phyloP scores from a whole-genome alignment of 2,797 vertebrate genomes.

The Cryptoprocta ferox region DNA sequence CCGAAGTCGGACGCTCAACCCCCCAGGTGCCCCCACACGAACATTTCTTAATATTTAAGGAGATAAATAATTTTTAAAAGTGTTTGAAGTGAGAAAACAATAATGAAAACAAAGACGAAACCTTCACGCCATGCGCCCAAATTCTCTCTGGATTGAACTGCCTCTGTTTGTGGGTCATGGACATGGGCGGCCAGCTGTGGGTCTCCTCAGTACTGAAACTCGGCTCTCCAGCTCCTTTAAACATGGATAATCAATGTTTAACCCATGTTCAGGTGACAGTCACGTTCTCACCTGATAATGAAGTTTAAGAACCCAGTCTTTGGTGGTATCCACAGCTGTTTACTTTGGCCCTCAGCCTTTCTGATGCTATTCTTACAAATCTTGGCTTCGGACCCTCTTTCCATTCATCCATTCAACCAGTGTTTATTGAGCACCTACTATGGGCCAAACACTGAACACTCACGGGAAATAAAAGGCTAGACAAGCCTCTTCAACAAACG shows the following conservation, averaged over 20 bases:
- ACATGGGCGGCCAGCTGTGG: background rate
- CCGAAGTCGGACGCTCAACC: too few species aligned
- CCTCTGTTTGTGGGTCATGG: background rate
- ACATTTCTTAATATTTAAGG: background rate
- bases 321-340: background rate
- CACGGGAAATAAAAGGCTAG: too few species aligned
- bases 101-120: background rate
- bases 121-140: background rate
- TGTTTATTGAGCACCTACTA: background rate
- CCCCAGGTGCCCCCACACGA: too few species aligned
- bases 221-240: background rate
- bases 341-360: background rate
- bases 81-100: background rate
- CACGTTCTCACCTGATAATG: rapidly evolving
- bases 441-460: too few species aligned
- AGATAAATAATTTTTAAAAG: too few species aligned
- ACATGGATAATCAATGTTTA: rapidly evolving
- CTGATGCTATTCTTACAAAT: background rate
- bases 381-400: background rate
- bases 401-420: background rate
- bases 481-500: too few species aligned
- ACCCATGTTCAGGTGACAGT: background rate
- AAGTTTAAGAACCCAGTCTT: background rate
- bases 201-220: background rate
- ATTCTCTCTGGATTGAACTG: background rate